phyloP scores from a whole-genome alignment of 2,113 vertebrate genomes.

The Menidia beryllina region DNA sequence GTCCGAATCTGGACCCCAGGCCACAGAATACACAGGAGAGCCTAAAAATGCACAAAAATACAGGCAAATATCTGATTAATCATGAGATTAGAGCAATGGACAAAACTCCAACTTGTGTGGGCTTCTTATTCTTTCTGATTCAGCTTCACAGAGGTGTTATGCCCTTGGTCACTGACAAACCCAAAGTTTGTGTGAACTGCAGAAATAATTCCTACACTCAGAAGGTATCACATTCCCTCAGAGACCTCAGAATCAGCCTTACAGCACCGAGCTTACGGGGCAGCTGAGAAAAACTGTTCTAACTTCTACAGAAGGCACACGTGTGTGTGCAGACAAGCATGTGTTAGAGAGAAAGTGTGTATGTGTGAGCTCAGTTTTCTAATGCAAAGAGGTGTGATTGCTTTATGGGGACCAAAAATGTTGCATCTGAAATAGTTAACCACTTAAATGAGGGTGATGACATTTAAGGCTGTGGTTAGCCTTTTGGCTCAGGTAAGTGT shows the following conservation, averaged over 20 bases:
- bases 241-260: conserved; percentile 56
- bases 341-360: conserved; percentile 10
- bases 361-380: background rate
- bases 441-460: background rate
- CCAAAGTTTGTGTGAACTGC: conserved; percentile 23
- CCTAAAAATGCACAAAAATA: conserved; percentile 77
- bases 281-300: conserved; percentile 62
- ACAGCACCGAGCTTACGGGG: conserved; percentile 44
- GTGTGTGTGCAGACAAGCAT: background rate
- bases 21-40: conserved; percentile 92
- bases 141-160: background rate
- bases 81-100: conserved; percentile 1
- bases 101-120: background rate
- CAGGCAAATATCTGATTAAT: conserved; percentile 3
- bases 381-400: background rate
- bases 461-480: background rate
- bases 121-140: conserved; percentile 1
- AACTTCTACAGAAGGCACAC: conserved; percentile 40
- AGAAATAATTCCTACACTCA: conserved; percentile 32
- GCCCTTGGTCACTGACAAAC: background rate
- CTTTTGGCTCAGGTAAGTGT: background rate
- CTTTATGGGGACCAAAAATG: background rate
- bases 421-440: background rate
- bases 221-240: conserved; percentile 34
- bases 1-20: conserved; percentile 94